Evolutionary conservation across 2,888 invertebrate species (phyloP), one percentile per base, ranked within the genome.

Genomic region (Podotricha telesiphe): DNA sequence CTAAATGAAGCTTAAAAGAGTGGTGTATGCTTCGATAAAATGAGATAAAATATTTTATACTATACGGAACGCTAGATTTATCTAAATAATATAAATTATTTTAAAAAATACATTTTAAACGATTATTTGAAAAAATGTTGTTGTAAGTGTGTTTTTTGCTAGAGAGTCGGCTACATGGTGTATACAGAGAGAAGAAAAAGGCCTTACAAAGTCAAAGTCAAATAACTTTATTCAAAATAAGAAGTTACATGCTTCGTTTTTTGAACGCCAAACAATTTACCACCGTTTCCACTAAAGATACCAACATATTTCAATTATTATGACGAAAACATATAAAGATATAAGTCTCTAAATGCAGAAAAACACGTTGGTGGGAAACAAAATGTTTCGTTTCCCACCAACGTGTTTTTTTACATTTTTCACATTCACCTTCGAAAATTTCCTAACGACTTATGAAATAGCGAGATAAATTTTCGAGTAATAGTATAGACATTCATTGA

Each of bases 401-500:
- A 45, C 11, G 10, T 61, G n/a, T n/a, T n/a, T 61, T 10, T 62
- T 67, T 51, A 50, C 55, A 63, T 59, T 71, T 72, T 70, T 56
- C 62, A 65, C 45, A 70, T 68, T 64, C 22, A 61, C 48, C 55
- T 53, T 61, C 62, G 13, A 47, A 22, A 40, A 45, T 70, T 63
- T 62, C 68, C 37, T 42, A 66, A 69, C 19, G 28, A 63, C 65
- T 74, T 73, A 62, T 70, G 72, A 67, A 75, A 76, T 63, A 69
- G 65, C 65, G 22, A 58, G 53, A 65, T 61, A 40, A 74, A 68
- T 75, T 76, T 75, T 70, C 70, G 67, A 68, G 71, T 71, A 72
- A 69, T 73, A 70, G 65, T 63, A 65, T 47, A 67, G 70, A 67
- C 72, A 73, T 74, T 69, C 73, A 73, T 75, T 76, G 74, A 75